phyloP scores from a whole-genome alignment of 2,797 vertebrate species.

The Danio albolineatus region DNA sequence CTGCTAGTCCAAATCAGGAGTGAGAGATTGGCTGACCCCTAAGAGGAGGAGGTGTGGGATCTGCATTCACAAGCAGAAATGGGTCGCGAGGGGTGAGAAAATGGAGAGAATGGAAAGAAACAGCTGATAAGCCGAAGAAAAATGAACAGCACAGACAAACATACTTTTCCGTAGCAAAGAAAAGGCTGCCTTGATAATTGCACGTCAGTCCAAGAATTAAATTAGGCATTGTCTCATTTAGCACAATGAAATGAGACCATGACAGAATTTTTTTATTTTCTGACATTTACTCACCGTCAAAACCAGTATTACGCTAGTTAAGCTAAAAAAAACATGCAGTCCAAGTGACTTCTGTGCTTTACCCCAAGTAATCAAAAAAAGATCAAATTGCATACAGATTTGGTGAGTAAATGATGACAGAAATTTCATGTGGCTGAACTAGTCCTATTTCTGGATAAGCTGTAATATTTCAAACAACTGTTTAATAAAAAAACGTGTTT shows the following conservation, averaged over 20 bases:
- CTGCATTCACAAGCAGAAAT: conserved; percentile 46
- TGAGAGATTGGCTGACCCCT: conserved; percentile 48
- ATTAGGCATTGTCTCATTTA: background rate
- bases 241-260: background rate
- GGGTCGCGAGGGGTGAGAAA: conserved; percentile 1
- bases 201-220: background rate
- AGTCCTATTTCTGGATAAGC: background rate
- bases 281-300: background rate
- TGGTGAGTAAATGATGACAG: background rate
- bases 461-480: background rate
- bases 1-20: conserved; percentile 36
- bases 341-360: background rate
- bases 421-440: background rate
- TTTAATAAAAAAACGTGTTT: conserved; percentile 3
- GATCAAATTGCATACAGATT: background rate
- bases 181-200: background rate
- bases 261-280: background rate
- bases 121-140: conserved; percentile 37
- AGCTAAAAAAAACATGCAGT: background rate
- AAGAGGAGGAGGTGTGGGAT: conserved; percentile 32
- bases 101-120: conserved; percentile 19
- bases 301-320: background rate
- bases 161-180: conserved; percentile 4
- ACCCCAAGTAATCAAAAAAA: background rate
- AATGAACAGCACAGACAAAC: conserved; percentile 32